Evolutionary conservation across 2,888 invertebrate species (phyloP), one percentile per base, ranked within the genome.

Genomic region (Heliconius ethilla): DNA sequence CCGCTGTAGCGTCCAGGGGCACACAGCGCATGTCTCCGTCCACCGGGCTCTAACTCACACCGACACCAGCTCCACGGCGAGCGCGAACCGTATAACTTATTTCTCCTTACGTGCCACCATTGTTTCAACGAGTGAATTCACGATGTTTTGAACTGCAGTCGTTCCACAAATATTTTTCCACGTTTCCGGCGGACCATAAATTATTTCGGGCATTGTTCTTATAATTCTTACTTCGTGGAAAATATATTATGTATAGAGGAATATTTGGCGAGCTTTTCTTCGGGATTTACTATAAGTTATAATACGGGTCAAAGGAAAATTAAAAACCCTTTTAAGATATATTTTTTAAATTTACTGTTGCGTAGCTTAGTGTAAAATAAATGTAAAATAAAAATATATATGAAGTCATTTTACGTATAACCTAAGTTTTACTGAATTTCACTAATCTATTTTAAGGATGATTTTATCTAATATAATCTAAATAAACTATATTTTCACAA

Each of bases 1-100:
- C 83, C 85, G 80, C 79, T 82, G 80, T 79, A 82, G 77, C 83
- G 83, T 84, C 82, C 80, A 84, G 82, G 83, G 85, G 81, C 83
- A 77, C 84, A 91, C 84, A 88, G 93, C 94, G 94, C 94, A 93
- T 93, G 94, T 90, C 89, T 90, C 88, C 85, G 86, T 86, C 85
- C 89, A 87, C 87, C 89, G 90, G 92, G 86, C 90, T 89, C 86
- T 83, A 87, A 90, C 89, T 89, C 91, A 92, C 91, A 91, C 89
- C 83, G 86, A 87, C 45, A 51, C 45, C 89, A 88, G 87, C 87
- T 86, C 87, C 85, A 87, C 85, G 87, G 86, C 87, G 86, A 84
- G 86, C 86, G 87, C 88, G 86, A 85, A 83, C 86, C 85, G 84
- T 86, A 85, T 85, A 88, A 90, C 89, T 88, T 87, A 88, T 90